Base-by-base conservation (phyloP, 2,797 vertebrate genomes). In the Buphagus erythrorhynchus region DNA sequence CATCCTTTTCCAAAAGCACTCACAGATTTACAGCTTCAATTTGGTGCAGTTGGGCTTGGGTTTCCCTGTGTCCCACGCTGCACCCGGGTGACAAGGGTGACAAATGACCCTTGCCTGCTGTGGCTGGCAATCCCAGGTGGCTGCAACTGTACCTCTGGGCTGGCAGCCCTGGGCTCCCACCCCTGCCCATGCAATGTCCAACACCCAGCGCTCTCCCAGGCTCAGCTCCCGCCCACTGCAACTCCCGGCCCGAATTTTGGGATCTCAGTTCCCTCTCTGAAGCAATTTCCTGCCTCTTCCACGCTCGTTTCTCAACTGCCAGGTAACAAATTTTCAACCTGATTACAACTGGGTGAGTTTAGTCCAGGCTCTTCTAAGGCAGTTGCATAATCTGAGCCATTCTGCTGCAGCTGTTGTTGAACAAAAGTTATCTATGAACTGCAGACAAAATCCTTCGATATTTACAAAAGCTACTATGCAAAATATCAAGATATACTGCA, bases 241-340 rank as follows among this genome's bases (percentile, higher is more conserved):
- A 14, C 80, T 74, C 77, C 72, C 85, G 46, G 72, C 74, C 67
- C 22, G 22, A 35, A 28, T 62, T 9, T 54, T 55, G 82, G 79
- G 66, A 75, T 75, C 93, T 93, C 90, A 66, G 72, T 66, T 89
- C 65, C 62, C 76, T 48, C 68, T 88, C 59, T 78, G 92, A 81
- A 97, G 84, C 94, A 95, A 91, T 96, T 94, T 95, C 93, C 95
- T 96, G 91, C 42, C 28, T 77, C 52, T 61, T 74, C 19, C 82
- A 85, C 55, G 73, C 63, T 95, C 95, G 75, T 82, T 93, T 93
- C 90, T 95, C 83, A 95, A 59, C 65, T 63, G 92, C 55, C 68
- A 77, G 89, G 93, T 94, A 96, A 80, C 93, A 95, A 81, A 90
- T 95, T 95, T 95, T 58, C 49, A 90, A 42, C 51, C 68, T 66